Evolutionary conservation across 2,888 invertebrate genomes (phyloP).

Genomic region (Lasioglossum zephyrum): DNA sequence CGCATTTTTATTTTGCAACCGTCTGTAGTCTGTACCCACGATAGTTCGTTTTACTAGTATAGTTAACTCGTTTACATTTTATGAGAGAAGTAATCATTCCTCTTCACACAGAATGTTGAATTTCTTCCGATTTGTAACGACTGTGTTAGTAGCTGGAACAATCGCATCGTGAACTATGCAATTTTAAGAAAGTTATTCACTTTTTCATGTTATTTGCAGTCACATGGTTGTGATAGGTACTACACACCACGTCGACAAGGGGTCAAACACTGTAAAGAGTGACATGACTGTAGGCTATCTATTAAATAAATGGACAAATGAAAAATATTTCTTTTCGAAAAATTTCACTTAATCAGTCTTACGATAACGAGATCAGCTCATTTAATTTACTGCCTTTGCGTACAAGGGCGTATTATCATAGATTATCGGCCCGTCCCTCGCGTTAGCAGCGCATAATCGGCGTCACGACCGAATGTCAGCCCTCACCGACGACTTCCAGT

Average conservation of each 20-base stretch:
- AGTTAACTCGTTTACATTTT: neutral
- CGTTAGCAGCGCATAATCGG: conserved; percentile 39
- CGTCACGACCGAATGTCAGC: conserved; percentile 26
- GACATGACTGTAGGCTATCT: neutral
- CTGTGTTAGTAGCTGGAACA: neutral
- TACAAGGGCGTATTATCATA: conserved; percentile 42
- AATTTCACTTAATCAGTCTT: neutral
- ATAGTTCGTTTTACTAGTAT: neutral
- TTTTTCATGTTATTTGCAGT: neutral
- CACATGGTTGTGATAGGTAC: neutral
- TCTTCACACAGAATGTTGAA: too few relatives aligned
- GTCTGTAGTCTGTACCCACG: neutral
- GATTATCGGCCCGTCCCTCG: conserved; percentile 27
- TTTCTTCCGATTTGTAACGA: neutral
- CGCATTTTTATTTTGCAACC: neutral
- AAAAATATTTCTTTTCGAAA: neutral
- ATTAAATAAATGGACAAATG: neutral
- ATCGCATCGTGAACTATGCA: neutral
- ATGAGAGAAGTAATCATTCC: neutral
- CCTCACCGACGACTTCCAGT: conserved; percentile 47
- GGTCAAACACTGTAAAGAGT: neutral
- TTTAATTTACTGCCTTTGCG: conserved; percentile 25
- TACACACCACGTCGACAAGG: neutral
- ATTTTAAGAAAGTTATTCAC: neutral
- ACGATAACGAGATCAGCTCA: neutral